These are phyloP conservation scores for Enteromius unitaeniatus DNA, from an alignment of 2,797 vertebrate species.

Conservation along the genomic window DNA sequence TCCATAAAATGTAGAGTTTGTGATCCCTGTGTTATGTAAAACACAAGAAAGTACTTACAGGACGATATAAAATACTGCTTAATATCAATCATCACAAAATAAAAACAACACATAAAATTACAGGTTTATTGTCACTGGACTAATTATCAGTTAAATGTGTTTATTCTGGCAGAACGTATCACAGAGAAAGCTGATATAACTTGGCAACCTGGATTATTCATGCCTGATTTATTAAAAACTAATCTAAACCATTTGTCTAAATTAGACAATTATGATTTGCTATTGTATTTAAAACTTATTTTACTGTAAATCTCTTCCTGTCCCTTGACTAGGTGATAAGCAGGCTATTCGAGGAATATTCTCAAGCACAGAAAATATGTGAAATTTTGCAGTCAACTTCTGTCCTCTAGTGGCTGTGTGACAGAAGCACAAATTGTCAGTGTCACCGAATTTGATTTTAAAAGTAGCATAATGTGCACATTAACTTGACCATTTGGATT, in stretches of 20 bases:
- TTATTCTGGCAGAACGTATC: constrained; percentile 48
- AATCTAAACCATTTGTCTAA: constrained; percentile 69
- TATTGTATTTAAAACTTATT: constrained; percentile 78
- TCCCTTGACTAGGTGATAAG: constrained; percentile 66
- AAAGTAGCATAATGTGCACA: neutral
- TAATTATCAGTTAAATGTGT: constrained; percentile 46
- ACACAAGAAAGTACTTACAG: neutral
- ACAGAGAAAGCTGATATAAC: constrained; percentile 54
- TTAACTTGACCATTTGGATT: neutral
- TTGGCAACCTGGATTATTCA: constrained; percentile 56
- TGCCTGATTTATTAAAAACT: constrained; percentile 65
- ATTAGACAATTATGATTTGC: constrained; percentile 75
- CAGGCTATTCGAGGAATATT: constrained; percentile 57
- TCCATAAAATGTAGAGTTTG: neutral
- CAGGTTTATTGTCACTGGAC: constrained; percentile 2
- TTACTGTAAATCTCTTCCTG: constrained; percentile 70
- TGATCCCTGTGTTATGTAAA: neutral
- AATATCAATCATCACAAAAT: constrained; percentile 6
- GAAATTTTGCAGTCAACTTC: constrained; percentile 73
- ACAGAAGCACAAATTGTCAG: constrained; percentile 66
- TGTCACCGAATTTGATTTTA: neutral
- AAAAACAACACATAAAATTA: constrained; percentile 11
- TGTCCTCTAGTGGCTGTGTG: constrained; percentile 78
- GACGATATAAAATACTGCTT: neutral
- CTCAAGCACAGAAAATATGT: constrained; percentile 11